Evolutionary conservation across 2,888 invertebrate species (phyloP).

Genomic region (Aplocera efformata): DNA sequence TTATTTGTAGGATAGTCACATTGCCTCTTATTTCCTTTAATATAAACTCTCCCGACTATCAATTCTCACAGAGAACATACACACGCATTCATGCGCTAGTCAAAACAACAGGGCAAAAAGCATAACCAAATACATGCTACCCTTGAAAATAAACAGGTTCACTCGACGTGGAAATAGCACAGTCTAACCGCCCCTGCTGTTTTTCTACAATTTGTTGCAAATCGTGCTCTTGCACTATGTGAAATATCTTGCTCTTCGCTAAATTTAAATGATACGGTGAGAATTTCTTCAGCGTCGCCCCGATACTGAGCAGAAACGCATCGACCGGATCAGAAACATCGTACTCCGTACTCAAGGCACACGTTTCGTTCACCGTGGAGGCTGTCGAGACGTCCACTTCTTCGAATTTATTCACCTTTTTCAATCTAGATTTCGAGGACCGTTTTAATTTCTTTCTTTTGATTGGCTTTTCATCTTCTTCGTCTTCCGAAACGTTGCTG

Average conservation of each 20-base stretch:
- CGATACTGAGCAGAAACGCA: conserved; percentile 64
- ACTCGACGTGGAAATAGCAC: conserved; percentile 36
- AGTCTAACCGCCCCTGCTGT: conserved; percentile 37
- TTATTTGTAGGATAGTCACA: too few relatives aligned
- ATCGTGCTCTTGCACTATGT: conserved; percentile 70
- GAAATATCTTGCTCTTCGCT: conserved; percentile 71
- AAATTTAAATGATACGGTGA: conserved; percentile 69
- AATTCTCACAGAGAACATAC: too few relatives aligned
- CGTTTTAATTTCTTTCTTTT: conserved; percentile 27
- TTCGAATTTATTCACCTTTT: conserved; percentile 32
- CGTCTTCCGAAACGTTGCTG: conserved; percentile 42
- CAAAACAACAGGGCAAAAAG: too few relatives aligned
- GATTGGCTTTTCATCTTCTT: conserved; percentile 32
- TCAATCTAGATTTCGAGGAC: conserved; percentile 30
- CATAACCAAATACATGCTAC: too few relatives aligned
- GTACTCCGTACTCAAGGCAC: conserved; percentile 36
- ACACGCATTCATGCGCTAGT: too few relatives aligned
- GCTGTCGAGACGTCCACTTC: conserved; percentile 28
- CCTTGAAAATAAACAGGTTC: conserved; percentile 29
- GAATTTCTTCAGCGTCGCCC: conserved; percentile 64
- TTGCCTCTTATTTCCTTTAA: too few relatives aligned
- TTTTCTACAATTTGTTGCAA: conserved; percentile 69
- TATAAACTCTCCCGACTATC: too few relatives aligned
- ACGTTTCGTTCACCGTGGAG: conserved; percentile 36
- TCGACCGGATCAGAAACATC: conserved; percentile 64